Conservation (phyloP, 2,888 invertebrate species). For the Athrips mouffetella region DNA sequence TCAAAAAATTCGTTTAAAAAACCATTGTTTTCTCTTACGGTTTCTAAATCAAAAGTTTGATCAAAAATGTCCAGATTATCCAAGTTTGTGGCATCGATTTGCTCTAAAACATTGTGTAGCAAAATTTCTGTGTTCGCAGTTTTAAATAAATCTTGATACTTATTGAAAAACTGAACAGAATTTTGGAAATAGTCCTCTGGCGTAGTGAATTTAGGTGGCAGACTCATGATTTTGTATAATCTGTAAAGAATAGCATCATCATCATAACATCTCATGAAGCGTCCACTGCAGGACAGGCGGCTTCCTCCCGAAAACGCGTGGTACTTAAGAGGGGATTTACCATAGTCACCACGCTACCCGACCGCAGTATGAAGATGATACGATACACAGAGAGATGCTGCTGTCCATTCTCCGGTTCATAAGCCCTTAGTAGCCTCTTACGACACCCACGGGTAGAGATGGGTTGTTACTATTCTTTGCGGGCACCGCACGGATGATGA, state of each 20-base stretch:
- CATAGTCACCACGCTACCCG: too few species aligned
- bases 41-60: constrained; percentile 31
- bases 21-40: constrained; percentile 26
- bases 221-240: constrained; percentile 39
- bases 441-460: too few species aligned
- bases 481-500: too few species aligned
- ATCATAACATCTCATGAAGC: too few species aligned
- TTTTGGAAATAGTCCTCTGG: constrained; percentile 75
- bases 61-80: constrained; percentile 35
- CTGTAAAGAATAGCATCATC: constrained; percentile 4
- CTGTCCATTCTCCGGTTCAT: too few species aligned
- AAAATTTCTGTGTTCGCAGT: constrained; percentile 82
- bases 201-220: constrained; percentile 42
- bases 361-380: too few species aligned
- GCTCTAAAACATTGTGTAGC: constrained; percentile 69
- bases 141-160: constrained; percentile 81
- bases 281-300: too few species aligned
- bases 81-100: constrained; percentile 64
- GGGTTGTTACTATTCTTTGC: too few species aligned
- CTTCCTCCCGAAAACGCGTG: too few species aligned
- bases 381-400: too few species aligned
- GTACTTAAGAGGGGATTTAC: too few species aligned
- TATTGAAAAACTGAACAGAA: constrained; percentile 75
- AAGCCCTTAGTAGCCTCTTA: too few species aligned
- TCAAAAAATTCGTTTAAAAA: constrained; percentile 42